Evolutionary conservation across 2,797 vertebrate species (phyloP).

Genomic region (Mormyrops boulengeri): DNA sequence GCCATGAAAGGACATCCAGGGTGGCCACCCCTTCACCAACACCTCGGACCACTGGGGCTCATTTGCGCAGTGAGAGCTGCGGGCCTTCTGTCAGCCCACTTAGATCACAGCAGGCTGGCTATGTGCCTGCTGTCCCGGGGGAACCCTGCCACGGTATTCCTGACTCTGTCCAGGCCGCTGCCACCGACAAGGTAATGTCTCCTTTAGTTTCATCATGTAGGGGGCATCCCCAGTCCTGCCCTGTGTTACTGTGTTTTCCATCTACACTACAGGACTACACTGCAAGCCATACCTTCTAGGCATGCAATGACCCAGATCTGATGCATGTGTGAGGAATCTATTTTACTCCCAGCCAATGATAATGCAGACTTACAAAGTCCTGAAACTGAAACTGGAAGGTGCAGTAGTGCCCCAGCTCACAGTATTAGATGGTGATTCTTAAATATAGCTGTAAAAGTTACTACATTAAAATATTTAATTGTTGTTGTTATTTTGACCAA

Average conservation of each 20-base stretch:
- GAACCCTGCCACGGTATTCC: constrained; percentile 41
- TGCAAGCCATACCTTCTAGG: not conserved
- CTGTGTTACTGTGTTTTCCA: not conserved
- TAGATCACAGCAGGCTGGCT: constrained; percentile 36
- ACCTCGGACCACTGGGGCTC: constrained; percentile 50
- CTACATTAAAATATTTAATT: not conserved
- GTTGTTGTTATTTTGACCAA: not conserved
- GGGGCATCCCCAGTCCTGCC: not conserved
- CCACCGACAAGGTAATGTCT: constrained; percentile 73
- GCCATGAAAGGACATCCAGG: constrained; percentile 30
- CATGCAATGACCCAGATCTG: not conserved
- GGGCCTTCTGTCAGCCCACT: constrained; percentile 31
- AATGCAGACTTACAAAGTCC: not conserved
- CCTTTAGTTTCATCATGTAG: not conserved
- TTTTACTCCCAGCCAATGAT: not conserved
- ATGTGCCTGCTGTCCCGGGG: constrained; percentile 47
- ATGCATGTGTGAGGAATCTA: not conserved
- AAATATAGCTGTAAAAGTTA: not conserved
- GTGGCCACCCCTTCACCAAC: constrained; percentile 19
- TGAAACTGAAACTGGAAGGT: not conserved
- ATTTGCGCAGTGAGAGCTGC: constrained; percentile 51
- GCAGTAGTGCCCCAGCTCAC: not conserved
- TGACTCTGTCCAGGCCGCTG: constrained; percentile 46
- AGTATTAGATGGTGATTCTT: not conserved
- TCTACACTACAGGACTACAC: not conserved